Evolutionary conservation across 2,888 invertebrate species (phyloP).

Genomic region (Cremastinae sp.): DNA sequence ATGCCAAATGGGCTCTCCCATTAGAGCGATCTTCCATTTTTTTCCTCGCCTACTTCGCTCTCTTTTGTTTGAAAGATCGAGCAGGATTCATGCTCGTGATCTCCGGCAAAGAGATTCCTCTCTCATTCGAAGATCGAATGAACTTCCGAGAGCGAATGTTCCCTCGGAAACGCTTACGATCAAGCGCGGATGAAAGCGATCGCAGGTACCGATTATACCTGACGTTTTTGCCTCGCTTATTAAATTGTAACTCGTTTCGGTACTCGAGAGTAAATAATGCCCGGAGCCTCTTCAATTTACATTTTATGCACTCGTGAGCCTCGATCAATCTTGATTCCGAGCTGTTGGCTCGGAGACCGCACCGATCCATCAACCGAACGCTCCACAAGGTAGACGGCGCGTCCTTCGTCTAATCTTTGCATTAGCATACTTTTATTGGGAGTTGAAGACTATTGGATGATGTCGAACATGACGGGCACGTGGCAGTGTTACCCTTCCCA

Average conservation of each 20-base stretch:
- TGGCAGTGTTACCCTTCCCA: slow-evolving; percentile 22
- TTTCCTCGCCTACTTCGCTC: not conserved
- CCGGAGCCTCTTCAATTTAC: slow-evolving; percentile 32
- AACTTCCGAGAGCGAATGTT: not conserved
- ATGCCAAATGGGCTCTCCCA: no score
- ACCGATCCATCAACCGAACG: slow-evolving; percentile 21
- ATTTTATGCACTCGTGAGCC: slow-evolving; percentile 33
- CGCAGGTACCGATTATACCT: slow-evolving; percentile 9
- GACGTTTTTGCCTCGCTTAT: slow-evolving; percentile 10
- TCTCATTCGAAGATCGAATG: no score
- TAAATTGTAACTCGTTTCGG: slow-evolving; percentile 35
- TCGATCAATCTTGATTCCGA: slow-evolving; percentile 5
- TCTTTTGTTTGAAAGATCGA: not conserved
- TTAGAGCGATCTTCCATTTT: not conserved
- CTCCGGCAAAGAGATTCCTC: not conserved
- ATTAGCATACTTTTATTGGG: slow-evolving; percentile 50
- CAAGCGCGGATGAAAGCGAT: not conserved
- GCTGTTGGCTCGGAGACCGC: not conserved
- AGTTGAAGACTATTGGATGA: slow-evolving; percentile 46
- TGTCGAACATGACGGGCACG: slow-evolving; percentile 39
- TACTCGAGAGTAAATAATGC: not conserved
- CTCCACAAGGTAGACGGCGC: not conserved
- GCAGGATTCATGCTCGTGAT: not conserved
- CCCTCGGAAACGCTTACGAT: not conserved
- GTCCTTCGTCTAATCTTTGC: not conserved